Conservation (phyloP, 1,140 invertebrate genomes). For the Heliothis virescens region DNA sequence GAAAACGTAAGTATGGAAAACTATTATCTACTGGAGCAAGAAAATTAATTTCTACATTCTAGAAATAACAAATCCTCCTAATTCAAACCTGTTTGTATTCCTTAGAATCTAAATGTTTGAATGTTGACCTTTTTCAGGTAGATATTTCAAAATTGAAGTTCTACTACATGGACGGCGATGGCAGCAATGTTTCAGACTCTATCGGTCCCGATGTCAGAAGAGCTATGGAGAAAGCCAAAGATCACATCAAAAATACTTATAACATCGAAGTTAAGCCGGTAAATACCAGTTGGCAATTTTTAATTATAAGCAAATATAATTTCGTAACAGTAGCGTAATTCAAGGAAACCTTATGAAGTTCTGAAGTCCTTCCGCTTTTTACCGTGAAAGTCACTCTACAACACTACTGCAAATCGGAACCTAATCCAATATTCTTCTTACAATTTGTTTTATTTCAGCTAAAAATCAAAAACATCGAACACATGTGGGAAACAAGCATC, state of each 20-base stretch:
- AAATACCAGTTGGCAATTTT: conserved; percentile 49
- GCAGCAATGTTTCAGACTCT: conserved; percentile 87
- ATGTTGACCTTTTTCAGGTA: conserved; percentile 83
- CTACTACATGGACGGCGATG: conserved; percentile 93
- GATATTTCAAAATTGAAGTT: conserved; percentile 90
- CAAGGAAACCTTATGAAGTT: too few species aligned
- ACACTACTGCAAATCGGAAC: neutral
- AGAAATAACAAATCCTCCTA: too few species aligned
- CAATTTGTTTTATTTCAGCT: conserved; percentile 81
- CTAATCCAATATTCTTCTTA: neutral
- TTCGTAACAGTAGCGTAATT: too few species aligned
- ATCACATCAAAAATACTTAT: conserved; percentile 87
- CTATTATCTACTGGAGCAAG: too few species aligned
- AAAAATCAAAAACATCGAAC: conserved; percentile 87
- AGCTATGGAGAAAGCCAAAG: conserved; percentile 89
- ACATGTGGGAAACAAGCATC: conserved; percentile 87
- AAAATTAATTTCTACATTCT: too few species aligned
- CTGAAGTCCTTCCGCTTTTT: too few species aligned
- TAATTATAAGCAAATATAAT: too few species aligned
- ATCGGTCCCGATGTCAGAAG: conserved; percentile 89
- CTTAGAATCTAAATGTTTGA: too few species aligned
- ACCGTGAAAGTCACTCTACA: neutral
- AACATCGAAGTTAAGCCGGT: conserved; percentile 87
- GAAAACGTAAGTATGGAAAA: too few species aligned
- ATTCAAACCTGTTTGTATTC: too few species aligned